phyloP scores from a whole-genome alignment of 2,888 invertebrate species.

The Cylloceria caligata region DNA sequence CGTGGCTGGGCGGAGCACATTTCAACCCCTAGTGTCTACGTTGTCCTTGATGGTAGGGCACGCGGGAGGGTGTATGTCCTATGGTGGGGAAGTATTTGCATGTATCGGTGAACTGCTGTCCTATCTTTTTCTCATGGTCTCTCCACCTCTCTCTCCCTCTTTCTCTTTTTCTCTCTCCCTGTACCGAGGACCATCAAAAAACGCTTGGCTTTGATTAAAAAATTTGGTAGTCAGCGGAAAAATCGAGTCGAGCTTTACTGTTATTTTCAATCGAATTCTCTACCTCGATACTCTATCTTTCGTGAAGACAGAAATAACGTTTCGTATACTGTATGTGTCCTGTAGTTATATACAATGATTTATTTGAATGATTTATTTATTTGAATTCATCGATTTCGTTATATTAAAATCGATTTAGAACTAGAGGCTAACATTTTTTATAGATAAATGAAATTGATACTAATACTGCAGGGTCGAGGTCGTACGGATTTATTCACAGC shows the following conservation, averaged over 20 bases:
- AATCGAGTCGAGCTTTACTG: conserved; percentile 64
- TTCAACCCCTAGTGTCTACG: conserved; percentile 72
- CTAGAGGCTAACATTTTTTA: conserved; percentile 37
- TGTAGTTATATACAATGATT: too few species aligned
- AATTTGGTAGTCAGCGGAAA: conserved; percentile 74
- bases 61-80: conserved; percentile 53
- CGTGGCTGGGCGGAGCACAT: conserved; percentile 81
- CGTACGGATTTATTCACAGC: conserved; percentile 53
- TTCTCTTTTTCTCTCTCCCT: conserved; percentile 11
- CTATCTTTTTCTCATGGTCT: conserved; percentile 3
- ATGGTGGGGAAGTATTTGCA: conserved; percentile 61
- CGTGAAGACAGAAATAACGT: not conserved
- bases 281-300: conserved; percentile 23
- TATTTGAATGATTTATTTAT: conserved; percentile 10
- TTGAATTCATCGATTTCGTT: conserved; percentile 21
- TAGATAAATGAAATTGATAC: conserved; percentile 63
- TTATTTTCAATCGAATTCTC: conserved; percentile 64
- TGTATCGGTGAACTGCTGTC: conserved; percentile 30
- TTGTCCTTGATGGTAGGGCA: conserved; percentile 50
- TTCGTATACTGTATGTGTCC: not conserved
- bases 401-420: not conserved
- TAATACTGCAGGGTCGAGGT: conserved; percentile 51
- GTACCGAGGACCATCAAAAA: conserved; percentile 75
- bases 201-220: conserved; percentile 78
- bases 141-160: conserved; percentile 38